Evolutionary conservation across 2,888 invertebrate genomes (phyloP), one percentile per base, ranked within the genome.

Genomic region (Unio pictorum): DNA sequence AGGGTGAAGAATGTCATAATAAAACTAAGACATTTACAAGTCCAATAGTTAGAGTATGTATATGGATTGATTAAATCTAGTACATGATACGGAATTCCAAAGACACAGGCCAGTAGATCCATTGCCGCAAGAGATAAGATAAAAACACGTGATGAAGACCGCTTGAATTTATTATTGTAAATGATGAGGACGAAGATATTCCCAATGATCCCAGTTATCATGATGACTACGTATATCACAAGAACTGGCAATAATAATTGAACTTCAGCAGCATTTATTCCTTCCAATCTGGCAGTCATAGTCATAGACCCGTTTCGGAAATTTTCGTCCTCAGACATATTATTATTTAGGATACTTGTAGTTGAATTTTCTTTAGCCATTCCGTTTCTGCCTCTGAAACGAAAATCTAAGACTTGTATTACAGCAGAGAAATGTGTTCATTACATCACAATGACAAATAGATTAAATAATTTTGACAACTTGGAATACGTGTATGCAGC

Each of bases 51-150:
- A 6, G 65, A 56, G 56, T 75, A 80, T 15, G 69, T 73, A 0
- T 74, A 54, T 34, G 73, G 55, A 61, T 64, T 60, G 7, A 60
- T 68, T 11, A 77, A 56, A 54, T 80, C 79, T 20, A 80, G 18
- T 11, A 73, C 62, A 20, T 75, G 74, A 59, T 77, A 80, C 26
- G 79, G 79, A 55, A 80, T 69, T 20, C 79, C 79, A 0, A 80
- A 61, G 11, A 67, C 20, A 66, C 79, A 78, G 15, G 72, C 73
- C 3, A 66, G 65, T 5, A 80, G 28, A 61, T 80, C 79, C 3
- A 76, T 59, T 7, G 73, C 4, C 0, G 77, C 77, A n/a, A 80
- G 61, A 54, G 68, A 68, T 23, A 78, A 57, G 59, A 80, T 80
- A 55, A 74, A 80, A 17, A 69, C 67, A 26, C 77, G 62, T 0